Conservation (phyloP, 2,797 vertebrate genomes). For the Acrossocheilus fasciatus region DNA sequence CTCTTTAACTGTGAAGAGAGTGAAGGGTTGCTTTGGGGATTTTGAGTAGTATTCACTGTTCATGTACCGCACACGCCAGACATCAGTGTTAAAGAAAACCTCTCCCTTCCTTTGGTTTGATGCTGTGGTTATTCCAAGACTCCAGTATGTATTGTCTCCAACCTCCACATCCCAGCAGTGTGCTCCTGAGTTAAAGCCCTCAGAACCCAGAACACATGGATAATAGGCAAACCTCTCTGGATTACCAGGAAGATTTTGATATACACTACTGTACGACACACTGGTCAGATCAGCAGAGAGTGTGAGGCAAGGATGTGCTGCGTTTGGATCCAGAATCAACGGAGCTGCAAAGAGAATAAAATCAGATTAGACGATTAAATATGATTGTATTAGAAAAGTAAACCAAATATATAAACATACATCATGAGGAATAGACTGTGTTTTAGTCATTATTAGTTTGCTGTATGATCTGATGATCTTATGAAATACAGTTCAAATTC, state of each 20-base stretch:
- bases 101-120: too few relatives aligned
- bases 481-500: not conserved
- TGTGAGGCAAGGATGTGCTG: not conserved
- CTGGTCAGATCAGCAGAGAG: slow-evolving; percentile 47
- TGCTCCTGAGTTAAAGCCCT: too few relatives aligned
- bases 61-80: too few relatives aligned
- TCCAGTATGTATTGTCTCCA: too few relatives aligned
- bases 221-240: slow-evolving; percentile 22
- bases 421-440: too few relatives aligned
- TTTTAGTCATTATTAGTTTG: not conserved
- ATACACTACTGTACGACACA: not conserved
- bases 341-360: slow-evolving; percentile 1
- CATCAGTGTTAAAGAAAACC: too few relatives aligned
- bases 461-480: not conserved
- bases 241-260: slow-evolving; percentile 27
- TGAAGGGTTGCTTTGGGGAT: too few relatives aligned
- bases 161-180: too few relatives aligned
- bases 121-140: too few relatives aligned
- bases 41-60: too few relatives aligned
- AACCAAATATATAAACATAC: too few relatives aligned
- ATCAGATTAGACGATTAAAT: not conserved
- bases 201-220: slow-evolving; percentile 2
- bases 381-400: not conserved
- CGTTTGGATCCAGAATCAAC: slow-evolving; percentile 51
- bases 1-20: too few relatives aligned